Percentiles rank a stretch among this genome's conserved stretches.
Conservation (phyloP, 1,140 invertebrate genomes). For the fruit fly (Drosophila melanogaster) region Release_6_plus_ISO1_MT NT_033779.5:1550001-1550500, state of each 20-base stretch:
- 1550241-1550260: no score
- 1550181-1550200: background rate
- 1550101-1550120: constrained; percentile 52
- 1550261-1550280: background rate
- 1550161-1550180: background rate
- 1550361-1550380: constrained; percentile 57
- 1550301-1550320: background rate
- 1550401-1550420: constrained; percentile 2
- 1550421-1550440: constrained; percentile 14
- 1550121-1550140: constrained; percentile 6
- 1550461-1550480: constrained; percentile 33
- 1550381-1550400: constrained; percentile 22
- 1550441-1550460: constrained; percentile 41
- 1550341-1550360: constrained; percentile 9
- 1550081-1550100: constrained; percentile 46
- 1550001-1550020: constrained; percentile 31
- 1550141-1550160: background rate
- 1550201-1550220: background rate
- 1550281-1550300: constrained; percentile 2
- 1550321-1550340: constrained; percentile 38
- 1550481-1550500: constrained; percentile 20
- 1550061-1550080: constrained; percentile 58
- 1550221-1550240: no score
- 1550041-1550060: constrained; percentile 67
- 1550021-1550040: constrained; percentile 40